These are phyloP conservation scores for Tyto alba DNA, from an alignment of 2,113 vertebrate genomes.

Conservation along the genomic window DNA sequence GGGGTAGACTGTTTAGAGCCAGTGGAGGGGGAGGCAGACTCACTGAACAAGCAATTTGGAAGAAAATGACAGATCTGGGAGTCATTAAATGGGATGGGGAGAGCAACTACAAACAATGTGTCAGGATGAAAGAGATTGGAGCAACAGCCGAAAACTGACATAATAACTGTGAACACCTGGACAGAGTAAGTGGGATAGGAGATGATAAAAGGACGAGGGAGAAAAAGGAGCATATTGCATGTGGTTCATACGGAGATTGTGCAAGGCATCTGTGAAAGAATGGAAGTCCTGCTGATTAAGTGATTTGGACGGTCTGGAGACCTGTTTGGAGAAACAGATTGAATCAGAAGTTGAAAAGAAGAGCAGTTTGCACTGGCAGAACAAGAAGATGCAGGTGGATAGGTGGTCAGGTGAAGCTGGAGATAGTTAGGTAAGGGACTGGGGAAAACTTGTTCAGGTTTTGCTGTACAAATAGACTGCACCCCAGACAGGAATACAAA, in stretches of 20 bases:
- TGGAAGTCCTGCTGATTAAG: neutral
- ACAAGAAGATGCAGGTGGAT: neutral
- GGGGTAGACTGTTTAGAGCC: neutral
- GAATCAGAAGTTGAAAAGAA: neutral
- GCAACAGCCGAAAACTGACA: slow-evolving; percentile 12
- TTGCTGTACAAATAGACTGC: neutral
- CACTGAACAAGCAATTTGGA: neutral
- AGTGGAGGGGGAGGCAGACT: neutral
- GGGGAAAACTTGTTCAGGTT: neutral
- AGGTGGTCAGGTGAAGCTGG: neutral
- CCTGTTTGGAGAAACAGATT: neutral
- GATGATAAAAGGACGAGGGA: neutral
- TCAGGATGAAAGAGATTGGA: neutral
- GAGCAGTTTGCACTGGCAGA: neutral
- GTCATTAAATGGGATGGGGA: neutral
- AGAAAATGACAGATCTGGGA: slow-evolving; percentile 3
- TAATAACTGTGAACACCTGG: neutral
- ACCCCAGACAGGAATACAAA: neutral
- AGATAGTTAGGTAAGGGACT: neutral
- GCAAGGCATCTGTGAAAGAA: neutral
- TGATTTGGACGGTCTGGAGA: neutral
- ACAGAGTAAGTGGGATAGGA: neutral
- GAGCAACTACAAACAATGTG: neutral
- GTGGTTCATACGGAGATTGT: neutral
- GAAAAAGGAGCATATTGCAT: neutral